Percentiles rank a stretch among this genome's conserved stretches.
Conservation (phyloP, 2,113 vertebrate genomes). For the Felis chaus region DNA sequence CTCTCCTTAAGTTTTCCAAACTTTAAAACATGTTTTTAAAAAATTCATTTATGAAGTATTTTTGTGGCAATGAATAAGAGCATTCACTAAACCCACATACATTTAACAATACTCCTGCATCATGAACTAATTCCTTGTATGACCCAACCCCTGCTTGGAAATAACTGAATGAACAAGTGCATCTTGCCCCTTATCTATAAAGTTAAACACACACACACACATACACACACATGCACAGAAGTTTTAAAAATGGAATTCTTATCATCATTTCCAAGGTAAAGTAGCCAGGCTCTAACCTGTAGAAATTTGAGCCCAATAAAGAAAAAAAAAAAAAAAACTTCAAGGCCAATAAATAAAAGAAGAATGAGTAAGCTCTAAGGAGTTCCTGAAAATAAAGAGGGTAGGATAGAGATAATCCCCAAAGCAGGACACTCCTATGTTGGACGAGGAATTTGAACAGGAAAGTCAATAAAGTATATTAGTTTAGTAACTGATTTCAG, state of each 20-base stretch:
- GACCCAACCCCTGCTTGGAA: neutral
- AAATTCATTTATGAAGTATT: constrained; percentile 17
- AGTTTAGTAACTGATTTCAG: constrained; percentile 46
- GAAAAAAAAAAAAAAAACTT: neutral
- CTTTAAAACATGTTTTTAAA: constrained; percentile 10
- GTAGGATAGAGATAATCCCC: neutral
- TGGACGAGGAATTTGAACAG: constrained; percentile 30
- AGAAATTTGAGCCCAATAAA: constrained; percentile 5
- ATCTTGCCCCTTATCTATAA: neutral
- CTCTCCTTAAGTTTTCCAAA: constrained; percentile 15
- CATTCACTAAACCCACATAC: neutral
- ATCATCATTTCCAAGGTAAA: neutral
- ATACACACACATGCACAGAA: neutral
- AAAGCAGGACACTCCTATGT: neutral
- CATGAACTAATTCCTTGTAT: neutral
- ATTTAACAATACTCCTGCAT: constrained; percentile 5
- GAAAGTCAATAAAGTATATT: constrained; percentile 55
- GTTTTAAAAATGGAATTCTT: constrained; percentile 29
- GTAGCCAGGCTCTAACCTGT: neutral
- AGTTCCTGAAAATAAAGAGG: neutral
- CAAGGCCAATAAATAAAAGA: neutral
- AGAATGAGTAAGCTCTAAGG: neutral
- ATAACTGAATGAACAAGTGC: constrained; percentile 18
- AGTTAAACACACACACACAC: neutral
- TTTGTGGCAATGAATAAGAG: neutral